Evolutionary conservation across 2,888 invertebrate genomes (phyloP).

Genomic region (Eurois occulta): DNA sequence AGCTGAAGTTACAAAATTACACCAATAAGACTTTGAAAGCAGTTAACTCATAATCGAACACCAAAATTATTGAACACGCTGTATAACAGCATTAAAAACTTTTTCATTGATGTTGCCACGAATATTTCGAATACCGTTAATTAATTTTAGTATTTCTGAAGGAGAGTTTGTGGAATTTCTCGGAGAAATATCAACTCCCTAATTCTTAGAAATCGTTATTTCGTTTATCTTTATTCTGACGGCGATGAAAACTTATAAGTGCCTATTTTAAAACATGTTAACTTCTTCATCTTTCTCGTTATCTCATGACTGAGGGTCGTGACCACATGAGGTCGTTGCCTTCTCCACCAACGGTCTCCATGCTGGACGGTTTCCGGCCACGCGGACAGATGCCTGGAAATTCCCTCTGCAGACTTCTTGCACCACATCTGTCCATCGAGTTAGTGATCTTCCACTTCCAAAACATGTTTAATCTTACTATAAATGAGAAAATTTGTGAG

Average conservation of each 20-base stretch:
- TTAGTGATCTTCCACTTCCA: too few species aligned
- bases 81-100: slow-evolving; percentile 54
- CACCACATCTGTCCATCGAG: too few species aligned
- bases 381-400: too few species aligned
- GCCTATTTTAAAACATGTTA: slow-evolving; percentile 11
- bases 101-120: slow-evolving; percentile 46
- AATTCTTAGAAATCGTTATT: neutral
- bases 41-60: slow-evolving; percentile 54
- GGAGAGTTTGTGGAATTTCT: slow-evolving; percentile 1
- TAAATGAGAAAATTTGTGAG: neutral
- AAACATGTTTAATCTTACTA: too few species aligned
- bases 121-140: slow-evolving; percentile 39
- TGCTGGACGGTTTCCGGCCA: too few species aligned
- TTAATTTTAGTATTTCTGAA: slow-evolving; percentile 29
- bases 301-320: too few species aligned
- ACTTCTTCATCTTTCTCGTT: too few species aligned
- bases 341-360: too few species aligned
- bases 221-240: neutral
- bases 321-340: too few species aligned
- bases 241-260: neutral
- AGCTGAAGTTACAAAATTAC: slow-evolving; percentile 35
- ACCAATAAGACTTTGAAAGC: slow-evolving; percentile 37
- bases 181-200: too few species aligned
- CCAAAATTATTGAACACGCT: slow-evolving; percentile 47
- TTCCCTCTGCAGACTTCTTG: too few species aligned